Percentiles rank a stretch among this genome's conserved stretches.
Conservation (phyloP, 2,113 vertebrate species). For the Semnopithecus entellus region DNA sequence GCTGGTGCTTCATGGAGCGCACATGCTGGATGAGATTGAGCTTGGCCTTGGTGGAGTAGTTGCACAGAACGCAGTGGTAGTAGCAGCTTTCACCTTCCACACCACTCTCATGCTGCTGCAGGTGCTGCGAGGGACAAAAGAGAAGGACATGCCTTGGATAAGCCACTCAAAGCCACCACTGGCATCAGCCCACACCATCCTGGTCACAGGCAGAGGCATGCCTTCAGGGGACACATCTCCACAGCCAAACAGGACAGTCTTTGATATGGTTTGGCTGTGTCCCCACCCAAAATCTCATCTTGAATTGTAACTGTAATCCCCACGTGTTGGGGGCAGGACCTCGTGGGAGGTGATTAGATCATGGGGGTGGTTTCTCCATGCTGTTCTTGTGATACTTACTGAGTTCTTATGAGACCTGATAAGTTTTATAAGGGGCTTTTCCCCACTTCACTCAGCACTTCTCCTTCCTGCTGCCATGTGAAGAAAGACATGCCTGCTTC, state of each 20-base stretch:
- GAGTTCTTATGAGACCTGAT: too few relatives aligned
- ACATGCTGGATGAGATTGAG: slow-evolving; percentile 99
- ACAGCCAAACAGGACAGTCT: neutral
- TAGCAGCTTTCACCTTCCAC: slow-evolving; percentile 97
- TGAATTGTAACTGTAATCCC: too few relatives aligned
- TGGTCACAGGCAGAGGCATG: fast-evolving
- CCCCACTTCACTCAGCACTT: too few relatives aligned
- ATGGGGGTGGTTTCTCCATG: too few relatives aligned
- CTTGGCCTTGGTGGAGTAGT: slow-evolving; percentile 99
- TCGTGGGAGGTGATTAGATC: too few relatives aligned
- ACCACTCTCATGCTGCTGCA: slow-evolving; percentile 97
- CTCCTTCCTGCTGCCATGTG: too few relatives aligned
- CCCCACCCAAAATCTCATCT: too few relatives aligned
- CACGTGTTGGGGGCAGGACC: too few relatives aligned
- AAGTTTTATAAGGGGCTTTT: too few relatives aligned
- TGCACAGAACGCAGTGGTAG: slow-evolving; percentile 97
- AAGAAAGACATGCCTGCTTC: too few relatives aligned
- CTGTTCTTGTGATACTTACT: too few relatives aligned
- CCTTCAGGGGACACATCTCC: fast-evolving
- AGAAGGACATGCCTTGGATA: neutral
- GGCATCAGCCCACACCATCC: fast-evolving
- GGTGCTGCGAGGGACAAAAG: slow-evolving; percentile 88
- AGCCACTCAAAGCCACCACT: neutral
- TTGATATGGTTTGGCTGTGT: too few relatives aligned
- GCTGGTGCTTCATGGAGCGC: slow-evolving; percentile 99